Evolutionary conservation across 2,797 vertebrate genomes (phyloP).

Genomic region (Echeneis naucrates): DNA sequence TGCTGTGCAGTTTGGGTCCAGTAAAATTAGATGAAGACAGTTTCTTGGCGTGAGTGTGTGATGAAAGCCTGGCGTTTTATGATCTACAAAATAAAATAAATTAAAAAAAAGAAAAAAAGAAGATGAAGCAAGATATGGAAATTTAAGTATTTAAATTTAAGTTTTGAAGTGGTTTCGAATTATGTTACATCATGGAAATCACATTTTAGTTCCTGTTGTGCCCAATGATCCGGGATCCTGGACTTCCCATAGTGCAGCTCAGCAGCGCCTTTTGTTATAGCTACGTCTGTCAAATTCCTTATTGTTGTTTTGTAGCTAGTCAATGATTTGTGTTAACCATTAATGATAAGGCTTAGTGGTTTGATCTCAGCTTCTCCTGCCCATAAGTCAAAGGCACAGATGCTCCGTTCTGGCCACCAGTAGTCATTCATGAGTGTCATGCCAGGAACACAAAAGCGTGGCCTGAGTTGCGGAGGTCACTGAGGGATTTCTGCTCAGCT

Average conservation of each 20-base stretch:
- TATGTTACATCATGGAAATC: background rate
- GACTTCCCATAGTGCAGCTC: background rate
- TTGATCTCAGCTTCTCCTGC: background rate
- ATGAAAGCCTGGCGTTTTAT: background rate
- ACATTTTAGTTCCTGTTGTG: background rate
- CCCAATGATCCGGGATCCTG: background rate
- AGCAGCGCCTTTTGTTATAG: background rate
- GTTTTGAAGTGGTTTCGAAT: too few relatives aligned
- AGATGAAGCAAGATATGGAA: background rate
- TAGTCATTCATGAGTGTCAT: background rate
- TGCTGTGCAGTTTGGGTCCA: background rate
- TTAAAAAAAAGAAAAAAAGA: background rate
- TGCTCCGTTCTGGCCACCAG: conserved; percentile 10
- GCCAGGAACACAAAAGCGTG: background rate
- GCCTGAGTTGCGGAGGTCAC: background rate
- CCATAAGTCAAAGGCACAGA: background rate
- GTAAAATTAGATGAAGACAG: background rate
- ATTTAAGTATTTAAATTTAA: background rate
- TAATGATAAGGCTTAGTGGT: background rate
- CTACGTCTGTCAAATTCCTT: background rate
- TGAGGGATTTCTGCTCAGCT: conserved; percentile 17
- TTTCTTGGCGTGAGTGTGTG: background rate
- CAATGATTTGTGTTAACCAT: background rate
- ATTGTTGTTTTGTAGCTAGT: background rate
- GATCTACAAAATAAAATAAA: background rate